phyloP scores from a whole-genome alignment of 1,140 invertebrate species.

The Eufriesea mexicana region DNA sequence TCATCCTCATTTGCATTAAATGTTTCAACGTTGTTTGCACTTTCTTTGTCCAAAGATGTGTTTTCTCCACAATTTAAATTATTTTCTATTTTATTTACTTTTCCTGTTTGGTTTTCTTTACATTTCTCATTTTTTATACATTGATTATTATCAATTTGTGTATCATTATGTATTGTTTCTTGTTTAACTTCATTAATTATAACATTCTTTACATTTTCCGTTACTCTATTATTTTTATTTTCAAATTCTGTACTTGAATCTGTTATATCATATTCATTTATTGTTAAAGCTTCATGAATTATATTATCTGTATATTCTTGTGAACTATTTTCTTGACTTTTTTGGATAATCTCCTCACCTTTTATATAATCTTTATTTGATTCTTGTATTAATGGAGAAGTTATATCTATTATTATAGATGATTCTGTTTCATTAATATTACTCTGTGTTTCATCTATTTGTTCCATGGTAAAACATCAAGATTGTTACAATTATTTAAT shows the following conservation, averaged over 20 bases:
- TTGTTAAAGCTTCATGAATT: not conserved
- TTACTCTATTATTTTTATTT: not conserved
- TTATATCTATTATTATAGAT: not conserved
- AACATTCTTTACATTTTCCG: not conserved
- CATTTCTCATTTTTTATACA: not conserved
- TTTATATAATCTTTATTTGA: not conserved
- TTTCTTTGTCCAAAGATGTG: slow-evolving; percentile 2
- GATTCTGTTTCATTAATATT: slow-evolving; percentile 1
- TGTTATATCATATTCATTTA: slow-evolving; percentile 15
- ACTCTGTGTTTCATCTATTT: slow-evolving; percentile 27
- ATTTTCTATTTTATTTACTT: not conserved
- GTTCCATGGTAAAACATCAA: slow-evolving; percentile 61
- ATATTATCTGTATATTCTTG: not conserved
- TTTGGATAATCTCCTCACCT: not conserved
- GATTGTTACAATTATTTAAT: slow-evolving; percentile 41
- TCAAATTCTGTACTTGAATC: not conserved
- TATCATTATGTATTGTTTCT: not conserved
- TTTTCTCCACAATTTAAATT: not conserved
- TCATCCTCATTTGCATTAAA: not conserved
- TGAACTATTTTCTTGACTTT: slow-evolving; percentile 6
- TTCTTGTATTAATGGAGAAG: not conserved
- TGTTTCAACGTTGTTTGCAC: slow-evolving; percentile 36
- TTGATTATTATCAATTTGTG: not conserved
- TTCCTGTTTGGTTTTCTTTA: not conserved
- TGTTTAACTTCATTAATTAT: not conserved